Evolutionary conservation across 2,797 vertebrate species (phyloP).

Genomic region (Falco novaeseelandiae): DNA sequence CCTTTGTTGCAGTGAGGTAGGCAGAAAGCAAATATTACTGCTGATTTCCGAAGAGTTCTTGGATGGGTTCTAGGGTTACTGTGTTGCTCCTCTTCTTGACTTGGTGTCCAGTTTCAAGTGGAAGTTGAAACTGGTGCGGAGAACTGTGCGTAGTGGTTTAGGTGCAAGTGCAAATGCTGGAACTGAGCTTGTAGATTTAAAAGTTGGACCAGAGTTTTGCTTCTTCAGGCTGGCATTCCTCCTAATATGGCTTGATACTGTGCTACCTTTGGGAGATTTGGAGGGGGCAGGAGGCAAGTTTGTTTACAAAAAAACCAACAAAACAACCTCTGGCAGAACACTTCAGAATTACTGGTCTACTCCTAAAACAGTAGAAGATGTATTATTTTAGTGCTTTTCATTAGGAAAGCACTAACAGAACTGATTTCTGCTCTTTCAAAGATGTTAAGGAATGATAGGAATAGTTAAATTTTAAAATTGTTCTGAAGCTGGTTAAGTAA

Average conservation of each 20-base stretch:
- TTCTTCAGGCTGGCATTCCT: background rate
- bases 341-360: background rate
- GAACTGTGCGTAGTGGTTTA: background rate
- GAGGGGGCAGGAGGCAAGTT: accelerated
- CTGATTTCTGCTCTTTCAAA: background rate
- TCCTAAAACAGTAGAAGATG: background rate
- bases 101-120: background rate
- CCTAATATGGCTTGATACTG: background rate
- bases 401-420: background rate
- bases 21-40: background rate
- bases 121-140: background rate
- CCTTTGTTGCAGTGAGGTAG: background rate
- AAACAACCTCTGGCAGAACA: background rate
- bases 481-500: background rate
- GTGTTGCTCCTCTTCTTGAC: background rate
- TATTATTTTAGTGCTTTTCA: background rate
- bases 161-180: background rate
- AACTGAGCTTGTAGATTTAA: background rate
- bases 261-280: background rate
- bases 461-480: background rate
- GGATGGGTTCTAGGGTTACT: background rate
- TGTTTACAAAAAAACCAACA: background rate
- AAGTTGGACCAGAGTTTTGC: background rate
- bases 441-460: background rate
- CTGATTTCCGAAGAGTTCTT: background rate